phyloP scores from a whole-genome alignment of 2,888 invertebrate species.

The Spodoptera exigua region DNA sequence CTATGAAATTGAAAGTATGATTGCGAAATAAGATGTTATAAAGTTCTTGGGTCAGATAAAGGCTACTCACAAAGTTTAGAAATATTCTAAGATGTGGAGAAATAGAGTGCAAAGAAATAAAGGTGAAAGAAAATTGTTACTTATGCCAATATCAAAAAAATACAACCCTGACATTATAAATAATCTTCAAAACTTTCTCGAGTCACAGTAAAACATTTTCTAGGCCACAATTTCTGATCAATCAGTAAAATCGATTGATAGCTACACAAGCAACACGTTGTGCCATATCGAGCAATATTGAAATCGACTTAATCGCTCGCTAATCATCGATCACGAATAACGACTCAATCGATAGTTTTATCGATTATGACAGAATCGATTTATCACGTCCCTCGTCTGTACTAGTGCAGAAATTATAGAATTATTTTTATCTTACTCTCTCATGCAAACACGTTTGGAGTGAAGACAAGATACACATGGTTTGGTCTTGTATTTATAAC shows the following conservation, averaged over 20 bases:
- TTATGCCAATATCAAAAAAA: too few relatives aligned
- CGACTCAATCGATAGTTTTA: conserved; percentile 52
- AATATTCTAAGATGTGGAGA: too few relatives aligned
- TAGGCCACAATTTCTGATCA: conserved; percentile 49
- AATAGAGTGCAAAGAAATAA: too few relatives aligned
- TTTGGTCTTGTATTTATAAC: conserved; percentile 50
- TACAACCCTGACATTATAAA: too few relatives aligned
- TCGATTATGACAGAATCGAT: conserved; percentile 52
- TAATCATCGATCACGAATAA: conserved; percentile 54
- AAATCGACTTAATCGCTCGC: conserved; percentile 54
- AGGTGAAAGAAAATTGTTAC: too few relatives aligned
- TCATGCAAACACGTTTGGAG: conserved; percentile 62
- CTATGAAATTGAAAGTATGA: too few relatives aligned
- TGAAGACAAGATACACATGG: conserved; percentile 37
- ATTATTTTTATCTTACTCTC: conserved; percentile 65
- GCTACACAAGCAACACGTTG: conserved; percentile 49
- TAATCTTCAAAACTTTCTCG: conserved; percentile 41
- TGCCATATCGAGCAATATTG: conserved; percentile 54
- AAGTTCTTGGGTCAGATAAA: too few relatives aligned
- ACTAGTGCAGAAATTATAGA: conserved; percentile 58
- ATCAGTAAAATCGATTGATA: conserved; percentile 49
- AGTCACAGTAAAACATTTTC: conserved; percentile 44
- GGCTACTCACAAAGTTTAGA: too few relatives aligned
- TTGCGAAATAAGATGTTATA: too few relatives aligned
- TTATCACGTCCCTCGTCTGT: conserved; percentile 47